Evolutionary conservation across 1,140 invertebrate genomes (phyloP).

Genomic region (Tetramorium alpestre): DNA sequence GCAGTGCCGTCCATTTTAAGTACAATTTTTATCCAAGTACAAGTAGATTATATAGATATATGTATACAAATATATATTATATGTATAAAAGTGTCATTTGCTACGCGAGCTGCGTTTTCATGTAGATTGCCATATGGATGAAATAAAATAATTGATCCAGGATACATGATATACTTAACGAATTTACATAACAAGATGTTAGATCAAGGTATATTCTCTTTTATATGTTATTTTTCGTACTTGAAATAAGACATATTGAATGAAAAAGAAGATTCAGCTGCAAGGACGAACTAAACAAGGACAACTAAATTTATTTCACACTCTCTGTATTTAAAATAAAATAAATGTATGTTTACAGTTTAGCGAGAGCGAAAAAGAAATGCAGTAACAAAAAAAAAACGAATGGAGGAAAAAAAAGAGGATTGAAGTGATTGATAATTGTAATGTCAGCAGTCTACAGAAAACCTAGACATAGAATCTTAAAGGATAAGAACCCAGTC

Average conservation of each 20-base stretch:
- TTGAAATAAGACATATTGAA: not conserved
- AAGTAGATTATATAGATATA: slow-evolving; percentile 53
- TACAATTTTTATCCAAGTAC: slow-evolving; percentile 70
- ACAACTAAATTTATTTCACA: not conserved
- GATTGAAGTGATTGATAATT: no score
- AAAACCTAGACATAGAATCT: not conserved
- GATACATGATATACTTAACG: not conserved
- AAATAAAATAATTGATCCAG: slow-evolving; percentile 25
- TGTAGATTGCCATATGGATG: slow-evolving; percentile 63
- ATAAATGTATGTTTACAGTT: no score
- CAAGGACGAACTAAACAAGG: not conserved
- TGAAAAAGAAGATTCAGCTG: not conserved
- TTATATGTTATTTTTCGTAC: not conserved
- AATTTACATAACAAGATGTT: not conserved
- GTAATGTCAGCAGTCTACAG: not conserved
- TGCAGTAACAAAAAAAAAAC: no score
- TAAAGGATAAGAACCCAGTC: no score
- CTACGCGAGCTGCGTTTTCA: slow-evolving; percentile 6
- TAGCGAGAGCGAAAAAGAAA: no score
- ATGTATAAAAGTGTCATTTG: slow-evolving; percentile 20
- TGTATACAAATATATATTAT: slow-evolving; percentile 36
- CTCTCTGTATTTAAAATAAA: no score
- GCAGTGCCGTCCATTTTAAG: slow-evolving; percentile 71
- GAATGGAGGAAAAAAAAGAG: no score
- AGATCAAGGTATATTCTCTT: not conserved